phyloP scores from a whole-genome alignment of 2,113 vertebrate genomes.

The Talpa occidentalis region DNA sequence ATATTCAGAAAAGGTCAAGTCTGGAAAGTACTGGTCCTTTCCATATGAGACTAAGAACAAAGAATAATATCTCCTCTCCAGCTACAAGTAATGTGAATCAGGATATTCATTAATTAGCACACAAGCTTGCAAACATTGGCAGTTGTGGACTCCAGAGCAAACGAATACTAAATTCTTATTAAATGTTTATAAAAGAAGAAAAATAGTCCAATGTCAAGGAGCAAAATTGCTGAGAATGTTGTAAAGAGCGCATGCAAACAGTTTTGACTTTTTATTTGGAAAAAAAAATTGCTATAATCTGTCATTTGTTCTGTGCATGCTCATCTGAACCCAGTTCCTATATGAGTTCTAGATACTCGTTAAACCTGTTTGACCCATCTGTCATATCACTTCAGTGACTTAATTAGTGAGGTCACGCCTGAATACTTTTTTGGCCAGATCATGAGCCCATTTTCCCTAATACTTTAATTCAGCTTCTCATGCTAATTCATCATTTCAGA shows the following conservation, averaged over 20 bases:
- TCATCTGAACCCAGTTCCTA: not conserved
- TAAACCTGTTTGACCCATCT: slow-evolving; percentile 57
- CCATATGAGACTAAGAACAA: not conserved
- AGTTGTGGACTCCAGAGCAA: not conserved
- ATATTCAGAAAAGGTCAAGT: not conserved
- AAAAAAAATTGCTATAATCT: not conserved
- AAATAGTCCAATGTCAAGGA: not conserved
- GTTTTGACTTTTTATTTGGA: slow-evolving; percentile 4
- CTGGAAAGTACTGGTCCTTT: not conserved
- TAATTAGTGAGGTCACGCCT: slow-evolving; percentile 71
- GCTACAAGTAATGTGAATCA: not conserved
- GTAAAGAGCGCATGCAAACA: not conserved
- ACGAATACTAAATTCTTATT: not conserved
- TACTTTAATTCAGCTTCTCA: slow-evolving; percentile 49
- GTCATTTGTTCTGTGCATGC: not conserved
- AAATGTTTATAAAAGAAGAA: not conserved
- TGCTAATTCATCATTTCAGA: slow-evolving; percentile 73
- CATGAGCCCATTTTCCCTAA: slow-evolving; percentile 25
- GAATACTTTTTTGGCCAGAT: slow-evolving; percentile 55
- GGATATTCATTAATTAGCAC: too few relatives aligned
- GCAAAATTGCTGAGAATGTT: not conserved
- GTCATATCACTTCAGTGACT: slow-evolving; percentile 44
- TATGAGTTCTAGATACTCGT: slow-evolving; percentile 50
- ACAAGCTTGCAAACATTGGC: not conserved
- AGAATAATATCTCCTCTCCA: not conserved